These are phyloP conservation scores for Nyctibius grandis DNA, from an alignment of 2,797 vertebrate species.

Conservation along the genomic window DNA sequence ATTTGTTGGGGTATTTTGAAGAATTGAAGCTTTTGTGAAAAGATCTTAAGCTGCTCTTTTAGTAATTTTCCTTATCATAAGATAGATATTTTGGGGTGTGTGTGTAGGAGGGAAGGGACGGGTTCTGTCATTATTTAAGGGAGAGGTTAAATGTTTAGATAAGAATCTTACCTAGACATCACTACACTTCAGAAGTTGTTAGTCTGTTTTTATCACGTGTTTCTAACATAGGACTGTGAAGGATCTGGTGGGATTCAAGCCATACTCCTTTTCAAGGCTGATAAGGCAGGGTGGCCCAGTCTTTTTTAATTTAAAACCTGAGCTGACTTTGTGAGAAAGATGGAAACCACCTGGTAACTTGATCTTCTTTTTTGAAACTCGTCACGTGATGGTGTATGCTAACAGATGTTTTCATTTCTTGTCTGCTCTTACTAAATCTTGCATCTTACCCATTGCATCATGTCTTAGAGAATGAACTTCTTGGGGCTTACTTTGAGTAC, in stretches of 20 bases:
- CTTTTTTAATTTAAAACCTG: not conserved
- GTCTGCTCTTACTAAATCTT: not conserved
- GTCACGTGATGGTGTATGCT: not conserved
- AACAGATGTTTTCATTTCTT: not conserved
- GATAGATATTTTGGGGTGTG: not conserved
- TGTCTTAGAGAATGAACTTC: not conserved
- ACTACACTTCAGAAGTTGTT: not conserved
- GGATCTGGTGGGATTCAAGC: not conserved
- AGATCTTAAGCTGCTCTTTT: not conserved
- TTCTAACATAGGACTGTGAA: not conserved
- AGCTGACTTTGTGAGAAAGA: not conserved
- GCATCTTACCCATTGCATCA: not conserved
- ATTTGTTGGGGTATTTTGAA: not conserved
- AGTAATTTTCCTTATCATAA: not conserved
- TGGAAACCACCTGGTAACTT: not conserved
- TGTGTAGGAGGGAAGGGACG: not conserved
- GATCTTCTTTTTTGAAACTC: not conserved
- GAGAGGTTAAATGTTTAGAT: not conserved
- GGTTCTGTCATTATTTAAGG: conserved; percentile 2
- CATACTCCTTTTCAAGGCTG: not conserved
- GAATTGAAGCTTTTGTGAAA: not conserved
- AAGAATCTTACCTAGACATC: conserved; percentile 12
- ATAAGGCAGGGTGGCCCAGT: not conserved
- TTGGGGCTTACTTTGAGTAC: not conserved
- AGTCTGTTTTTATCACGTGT: not conserved